Base-by-base conservation (phyloP, 1,140 invertebrate genomes). In the Trinorchestia longiramus region DNA sequence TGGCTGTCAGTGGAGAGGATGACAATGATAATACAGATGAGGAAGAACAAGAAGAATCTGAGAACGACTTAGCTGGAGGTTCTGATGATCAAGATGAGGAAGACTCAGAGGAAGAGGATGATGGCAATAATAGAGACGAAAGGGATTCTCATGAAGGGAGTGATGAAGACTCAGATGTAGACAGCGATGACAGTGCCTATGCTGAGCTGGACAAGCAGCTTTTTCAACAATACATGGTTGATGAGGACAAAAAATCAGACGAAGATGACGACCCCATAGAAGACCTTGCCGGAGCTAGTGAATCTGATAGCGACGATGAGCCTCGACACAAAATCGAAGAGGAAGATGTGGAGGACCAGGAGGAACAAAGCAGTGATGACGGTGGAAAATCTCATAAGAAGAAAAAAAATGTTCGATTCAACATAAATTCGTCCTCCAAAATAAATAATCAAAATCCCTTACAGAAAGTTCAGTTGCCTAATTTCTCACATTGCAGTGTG, bases 161-260 rank as follows among this genome's bases (percentile, higher is more conserved):
- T 95, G 62, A 6, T 41, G 44, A 53, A 42, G 41, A 43, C 62
- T 42, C 36, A 6, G 62, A 62, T 53, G 95, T 36, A 95, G 87
- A 95, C 87, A 95, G 90, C 36, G 87, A 95, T 95, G 87, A 95
- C 44, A 94, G 92, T 47, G 92, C 92, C 15, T 94, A 94, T 47
- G 44, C 41, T 94, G 92, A 94, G 92, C 43, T 94, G 41, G 92
- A 94, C 44, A 94, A 94, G 43, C 92, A 94, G 92, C 44, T 94
- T 6, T 95, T 95, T 41, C 53, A 95, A 28, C 57, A 47, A 36
- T 96, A 91, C 45, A 95, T 4, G 43, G 53, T 45, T 41, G 96
- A 95, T 44, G 11, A 96, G 11, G 90, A 95, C 15, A 41, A 94
- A 0, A 57, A 87, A 42, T 36, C 95, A 41, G 4, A 47, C 28